These are phyloP conservation scores for Anolis sagrei DNA, from an alignment of 2,113 vertebrate species.

Conservation along the genomic window DNA sequence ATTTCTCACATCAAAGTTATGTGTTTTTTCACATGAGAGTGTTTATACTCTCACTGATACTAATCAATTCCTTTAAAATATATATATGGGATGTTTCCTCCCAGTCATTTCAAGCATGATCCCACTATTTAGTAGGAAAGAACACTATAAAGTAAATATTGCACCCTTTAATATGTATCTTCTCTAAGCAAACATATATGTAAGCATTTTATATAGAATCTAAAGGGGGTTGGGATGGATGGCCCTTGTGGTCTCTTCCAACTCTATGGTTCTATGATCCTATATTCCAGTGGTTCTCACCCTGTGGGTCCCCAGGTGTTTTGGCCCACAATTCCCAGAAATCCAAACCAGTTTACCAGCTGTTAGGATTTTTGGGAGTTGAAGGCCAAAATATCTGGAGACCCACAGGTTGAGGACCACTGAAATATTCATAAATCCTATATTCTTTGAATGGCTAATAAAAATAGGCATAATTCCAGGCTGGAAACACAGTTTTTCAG, in stretches of 20 bases:
- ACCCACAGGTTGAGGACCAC: no score
- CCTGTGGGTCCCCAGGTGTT: no score
- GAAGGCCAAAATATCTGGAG: no score
- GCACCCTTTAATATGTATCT: not conserved
- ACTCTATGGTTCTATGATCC: not conserved
- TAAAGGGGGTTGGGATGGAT: no score
- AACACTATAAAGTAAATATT: not conserved
- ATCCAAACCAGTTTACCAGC: no score
- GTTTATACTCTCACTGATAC: not conserved
- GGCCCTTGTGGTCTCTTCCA: no score
- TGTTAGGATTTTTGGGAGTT: no score
- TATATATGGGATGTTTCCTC: not conserved
- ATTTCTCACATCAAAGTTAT: not conserved
- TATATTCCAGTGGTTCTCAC: no score
- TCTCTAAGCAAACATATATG: not conserved
- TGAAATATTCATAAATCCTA: not conserved
- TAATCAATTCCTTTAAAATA: not conserved
- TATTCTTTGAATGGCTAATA: not conserved
- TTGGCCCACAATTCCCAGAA: no score
- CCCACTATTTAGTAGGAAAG: slow-evolving; percentile 1
- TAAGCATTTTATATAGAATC: not conserved
- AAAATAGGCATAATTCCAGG: not conserved
- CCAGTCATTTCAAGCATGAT: not conserved
- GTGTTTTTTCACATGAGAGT: not conserved
- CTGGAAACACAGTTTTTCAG: not conserved